phyloP scores from a whole-genome alignment of 1,140 invertebrate species.

The Eumeta japonica region DNA sequence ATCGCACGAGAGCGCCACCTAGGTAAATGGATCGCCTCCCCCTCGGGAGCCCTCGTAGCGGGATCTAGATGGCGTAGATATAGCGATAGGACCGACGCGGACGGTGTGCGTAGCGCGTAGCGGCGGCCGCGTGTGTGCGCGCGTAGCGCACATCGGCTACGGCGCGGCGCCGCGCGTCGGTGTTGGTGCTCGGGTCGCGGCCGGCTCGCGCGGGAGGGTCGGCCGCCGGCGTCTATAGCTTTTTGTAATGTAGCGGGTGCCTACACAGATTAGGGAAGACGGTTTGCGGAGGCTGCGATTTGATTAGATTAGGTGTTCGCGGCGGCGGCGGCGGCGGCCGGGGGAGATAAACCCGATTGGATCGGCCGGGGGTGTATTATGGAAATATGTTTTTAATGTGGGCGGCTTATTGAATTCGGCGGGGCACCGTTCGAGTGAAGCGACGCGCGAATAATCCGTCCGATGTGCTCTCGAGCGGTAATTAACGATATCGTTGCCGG shows the following conservation, averaged over 20 bases:
- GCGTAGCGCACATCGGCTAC: conserved; percentile 24
- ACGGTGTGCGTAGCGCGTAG: conserved; percentile 31
- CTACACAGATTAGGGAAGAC: conserved; percentile 21
- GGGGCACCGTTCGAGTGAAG: conserved; percentile 29
- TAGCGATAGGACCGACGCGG: conserved; percentile 39
- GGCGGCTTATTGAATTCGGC: conserved; percentile 51
- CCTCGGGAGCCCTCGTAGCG: conserved; percentile 53
- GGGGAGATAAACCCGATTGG: conserved; percentile 52
- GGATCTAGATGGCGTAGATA: conserved; percentile 57
- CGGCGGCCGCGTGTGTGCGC: conserved; percentile 25
- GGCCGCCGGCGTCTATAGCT: conserved; percentile 31
- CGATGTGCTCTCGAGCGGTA: conserved; percentile 25
- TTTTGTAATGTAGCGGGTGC: conserved; percentile 52
- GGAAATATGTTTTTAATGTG: conserved; percentile 57
- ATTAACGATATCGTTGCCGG: conserved; percentile 17
- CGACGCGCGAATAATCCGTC: conserved; percentile 35
- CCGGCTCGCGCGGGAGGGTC: conserved; percentile 30
- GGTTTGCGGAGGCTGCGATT: conserved; percentile 54
- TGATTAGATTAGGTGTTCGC: conserved; percentile 58
- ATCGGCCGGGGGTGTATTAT: conserved; percentile 24
- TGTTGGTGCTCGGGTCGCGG: too few relatives aligned
- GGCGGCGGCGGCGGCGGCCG: conserved; percentile 35
- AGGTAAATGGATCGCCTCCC: conserved; percentile 56
- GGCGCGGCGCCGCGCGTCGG: too few relatives aligned
- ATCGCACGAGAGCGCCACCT: conserved; percentile 27